A percentile compares a stretch with the other conserved stretches of the same genome.
Conservation (phyloP, 2,888 invertebrate genomes). For the Serripes groenlandicus region DNA sequence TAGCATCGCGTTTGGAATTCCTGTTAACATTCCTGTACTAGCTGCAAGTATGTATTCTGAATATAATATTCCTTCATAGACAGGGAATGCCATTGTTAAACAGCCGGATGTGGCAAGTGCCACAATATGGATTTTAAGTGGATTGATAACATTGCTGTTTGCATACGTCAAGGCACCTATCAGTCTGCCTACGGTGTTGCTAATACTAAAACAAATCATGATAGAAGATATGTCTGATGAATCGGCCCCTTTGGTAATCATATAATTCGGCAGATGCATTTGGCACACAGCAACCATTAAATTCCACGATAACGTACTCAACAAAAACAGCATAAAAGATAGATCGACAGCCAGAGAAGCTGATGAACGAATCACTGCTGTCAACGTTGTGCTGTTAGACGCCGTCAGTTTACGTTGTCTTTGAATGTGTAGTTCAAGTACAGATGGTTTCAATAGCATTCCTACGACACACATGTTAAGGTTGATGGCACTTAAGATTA, state of each 20-base stretch:
- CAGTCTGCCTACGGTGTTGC: too few relatives aligned
- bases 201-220: too few relatives aligned
- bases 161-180: too few relatives aligned
- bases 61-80: background rate
- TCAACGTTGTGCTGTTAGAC: too few relatives aligned
- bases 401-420: background rate
- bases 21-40: background rate
- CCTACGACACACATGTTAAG: background rate
- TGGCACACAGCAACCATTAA: slow-evolving; percentile 22
- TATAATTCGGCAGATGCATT: slow-evolving; percentile 19
- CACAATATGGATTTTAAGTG: background rate
- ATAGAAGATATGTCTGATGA: background rate
- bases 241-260: background rate
- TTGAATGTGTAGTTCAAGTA: background rate
- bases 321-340: slow-evolving; percentile 14
- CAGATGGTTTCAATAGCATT: background rate
- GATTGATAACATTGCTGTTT: background rate
- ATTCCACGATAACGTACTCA: slow-evolving; percentile 31
- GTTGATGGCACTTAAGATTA: background rate
- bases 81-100: background rate
- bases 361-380: too few relatives aligned
- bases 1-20: background rate
- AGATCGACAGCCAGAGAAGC: background rate
- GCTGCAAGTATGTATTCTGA: background rate
- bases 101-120: background rate